Evolutionary conservation across 2,113 vertebrate species (phyloP), one percentile per base, ranked within the genome.

Genomic region (Syngnathus floridae): DNA sequence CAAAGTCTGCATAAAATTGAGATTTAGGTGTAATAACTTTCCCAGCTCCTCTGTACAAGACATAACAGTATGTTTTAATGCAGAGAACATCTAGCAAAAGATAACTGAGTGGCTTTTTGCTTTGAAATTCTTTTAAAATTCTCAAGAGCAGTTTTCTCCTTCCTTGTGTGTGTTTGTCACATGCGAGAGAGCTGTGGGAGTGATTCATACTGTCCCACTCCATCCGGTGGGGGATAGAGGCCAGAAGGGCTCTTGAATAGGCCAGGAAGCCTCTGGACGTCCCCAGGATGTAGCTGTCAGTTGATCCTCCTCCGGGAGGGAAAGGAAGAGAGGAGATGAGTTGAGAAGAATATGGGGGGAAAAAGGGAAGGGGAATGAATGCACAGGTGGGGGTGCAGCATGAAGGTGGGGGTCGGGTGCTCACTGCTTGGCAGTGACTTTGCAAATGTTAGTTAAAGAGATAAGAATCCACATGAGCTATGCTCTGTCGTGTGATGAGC

Each of bases 231-330:
- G 76, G 86, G 82, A 80, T 74, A 82, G 73, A 77, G 85, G 81
- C 84, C 85, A 84, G 74, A 55, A 21, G 36, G 74, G 67, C 77
- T 82, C 55, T 60, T 70, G 79, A 70, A 87, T 76, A 21, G 48
- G 69, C 64, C 85, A 88, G 88, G 88, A 91, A 89, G 74, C 71
- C 76, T 74, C 78, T 74, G 76, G 81, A 76, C 74, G 83, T 78
- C 71, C 78, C 76, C 82, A 90, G 89, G 88, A 90, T 89, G 88
- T 82, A 78, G 80, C 85, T 90, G 85, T 89, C 88, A 87, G 86
- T 86, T 86, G 84, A 88, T 86, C 64, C 76, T 56, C 81, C 69
- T 71, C 16, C 52, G 73, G 81, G 84, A 85, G 75, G 69, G 67
- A 67, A 67, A 76, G 65, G 74, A 66, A 46, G 64, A 62, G 67